Percentiles rank a stretch among this genome's conserved stretches.
phyloP scores from a whole-genome alignment of 1,140 invertebrate genomes.

The Phenacoccus solenopsis region DNA sequence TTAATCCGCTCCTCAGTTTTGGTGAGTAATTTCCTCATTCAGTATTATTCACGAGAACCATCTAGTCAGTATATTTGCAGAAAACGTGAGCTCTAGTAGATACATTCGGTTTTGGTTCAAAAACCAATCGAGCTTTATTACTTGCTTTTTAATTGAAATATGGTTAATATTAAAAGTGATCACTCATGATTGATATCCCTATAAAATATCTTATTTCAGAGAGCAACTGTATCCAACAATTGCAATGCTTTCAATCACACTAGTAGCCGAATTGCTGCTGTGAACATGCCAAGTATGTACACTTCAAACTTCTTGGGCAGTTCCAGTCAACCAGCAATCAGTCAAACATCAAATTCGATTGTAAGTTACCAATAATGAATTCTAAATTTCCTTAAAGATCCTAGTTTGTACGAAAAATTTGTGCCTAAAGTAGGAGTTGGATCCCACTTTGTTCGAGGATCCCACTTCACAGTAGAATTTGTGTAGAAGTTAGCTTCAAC shows the following conservation, averaged over 20 bases:
- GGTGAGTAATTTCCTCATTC: not conserved
- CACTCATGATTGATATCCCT: no score
- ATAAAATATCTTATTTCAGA: slow-evolving; percentile 34
- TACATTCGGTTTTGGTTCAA: no score
- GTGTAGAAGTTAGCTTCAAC: slow-evolving; percentile 24
- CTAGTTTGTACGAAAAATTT: no score
- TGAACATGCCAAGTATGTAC: not conserved
- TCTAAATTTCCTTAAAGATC: not conserved
- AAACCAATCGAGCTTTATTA: no score
- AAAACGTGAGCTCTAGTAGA: no score
- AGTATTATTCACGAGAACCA: no score
- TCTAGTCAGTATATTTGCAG: no score
- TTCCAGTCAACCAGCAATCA: not conserved
- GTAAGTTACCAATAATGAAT: not conserved
- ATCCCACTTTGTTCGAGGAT: no score
- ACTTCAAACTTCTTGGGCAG: not conserved
- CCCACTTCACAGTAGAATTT: not conserved
- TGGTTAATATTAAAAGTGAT: no score
- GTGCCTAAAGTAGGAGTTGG: no score
- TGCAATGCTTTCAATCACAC: not conserved
- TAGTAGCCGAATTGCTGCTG: not conserved
- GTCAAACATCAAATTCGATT: slow-evolving; percentile 21
- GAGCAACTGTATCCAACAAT: not conserved
- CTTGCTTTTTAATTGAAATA: no score
- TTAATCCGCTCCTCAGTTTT: slow-evolving; percentile 60